Percentiles rank a stretch among this genome's conserved stretches.
Conservation (phyloP, 1,140 invertebrate genomes). For the Drosophila tropicalis region DNA sequence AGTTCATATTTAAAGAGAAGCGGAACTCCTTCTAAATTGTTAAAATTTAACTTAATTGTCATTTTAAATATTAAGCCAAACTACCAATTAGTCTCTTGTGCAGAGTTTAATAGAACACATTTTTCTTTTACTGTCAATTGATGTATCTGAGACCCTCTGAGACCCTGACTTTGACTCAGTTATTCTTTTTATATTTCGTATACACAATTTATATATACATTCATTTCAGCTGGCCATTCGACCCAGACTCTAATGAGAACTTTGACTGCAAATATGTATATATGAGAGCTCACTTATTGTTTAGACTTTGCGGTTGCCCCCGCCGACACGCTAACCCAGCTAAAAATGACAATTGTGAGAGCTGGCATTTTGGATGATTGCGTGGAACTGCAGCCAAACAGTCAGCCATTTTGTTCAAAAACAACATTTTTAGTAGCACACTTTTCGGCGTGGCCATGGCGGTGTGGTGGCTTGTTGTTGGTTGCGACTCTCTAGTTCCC, state of each 20-base stretch:
- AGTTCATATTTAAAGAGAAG: no score
- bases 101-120: constrained; percentile 4
- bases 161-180: constrained; percentile 21
- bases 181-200: constrained; percentile 24
- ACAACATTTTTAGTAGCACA: constrained; percentile 46
- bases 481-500: background rate
- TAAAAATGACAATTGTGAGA: constrained; percentile 53
- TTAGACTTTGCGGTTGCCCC: constrained; percentile 34
- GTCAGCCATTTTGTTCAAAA: constrained; percentile 57
- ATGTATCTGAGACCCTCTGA: constrained; percentile 21
- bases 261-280: constrained; percentile 57
- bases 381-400: constrained; percentile 56
- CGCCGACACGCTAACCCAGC: constrained; percentile 36
- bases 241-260: constrained; percentile 59
- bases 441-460: background rate
- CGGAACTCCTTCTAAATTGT: no score
- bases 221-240: constrained; percentile 31
- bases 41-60: no score
- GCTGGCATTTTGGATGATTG: constrained; percentile 70
- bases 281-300: constrained; percentile 31
- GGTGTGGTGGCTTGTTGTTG: background rate
- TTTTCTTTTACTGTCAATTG: constrained; percentile 11
- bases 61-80: background rate
- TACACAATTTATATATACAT: constrained; percentile 40
- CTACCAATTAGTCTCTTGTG: constrained; percentile 46